These are phyloP conservation scores for Poecile atricapillus DNA, from an alignment of 2,113 vertebrate species.

Conservation along the genomic window DNA sequence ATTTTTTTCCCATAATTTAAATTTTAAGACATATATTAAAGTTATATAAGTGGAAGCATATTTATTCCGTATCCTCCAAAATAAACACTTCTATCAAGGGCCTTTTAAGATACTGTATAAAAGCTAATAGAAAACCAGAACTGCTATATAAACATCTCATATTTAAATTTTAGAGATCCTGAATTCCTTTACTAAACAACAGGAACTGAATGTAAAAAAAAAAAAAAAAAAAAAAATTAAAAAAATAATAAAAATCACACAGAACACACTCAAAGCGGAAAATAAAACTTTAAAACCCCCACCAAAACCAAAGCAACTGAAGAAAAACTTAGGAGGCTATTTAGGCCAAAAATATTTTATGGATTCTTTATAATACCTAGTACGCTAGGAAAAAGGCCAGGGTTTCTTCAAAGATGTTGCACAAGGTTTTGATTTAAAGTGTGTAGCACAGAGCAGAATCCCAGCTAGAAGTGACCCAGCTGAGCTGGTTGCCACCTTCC, in stretches of 20 bases:
- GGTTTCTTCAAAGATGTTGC: constrained; percentile 49
- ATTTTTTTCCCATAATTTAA: constrained; percentile 59
- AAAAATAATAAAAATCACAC: not conserved
- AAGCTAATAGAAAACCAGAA: constrained; percentile 76
- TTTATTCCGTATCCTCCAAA: constrained; percentile 71
- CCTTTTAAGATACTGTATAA: constrained; percentile 71
- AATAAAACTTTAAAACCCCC: not conserved
- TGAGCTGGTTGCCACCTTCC: not conserved
- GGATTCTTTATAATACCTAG: not conserved
- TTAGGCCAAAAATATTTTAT: constrained; percentile 63
- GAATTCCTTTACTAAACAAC: constrained; percentile 59
- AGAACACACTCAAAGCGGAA: constrained; percentile 34
- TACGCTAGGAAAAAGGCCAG: constrained; percentile 28
- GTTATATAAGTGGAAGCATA: constrained; percentile 71
- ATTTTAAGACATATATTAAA: constrained; percentile 73
- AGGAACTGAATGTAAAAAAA: not conserved
- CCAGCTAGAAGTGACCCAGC: not conserved
- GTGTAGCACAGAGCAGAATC: not conserved
- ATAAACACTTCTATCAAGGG: constrained; percentile 74
- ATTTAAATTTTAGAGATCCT: constrained; percentile 72
- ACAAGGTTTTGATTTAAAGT: constrained; percentile 41
- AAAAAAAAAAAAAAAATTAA: not conserved
- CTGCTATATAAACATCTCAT: constrained; percentile 73
- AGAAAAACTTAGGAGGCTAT: constrained; percentile 37
- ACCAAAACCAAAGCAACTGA: constrained; percentile 13